phyloP scores from a whole-genome alignment of 2,888 invertebrate species.

The Pachliopta kotzebuea region DNA sequence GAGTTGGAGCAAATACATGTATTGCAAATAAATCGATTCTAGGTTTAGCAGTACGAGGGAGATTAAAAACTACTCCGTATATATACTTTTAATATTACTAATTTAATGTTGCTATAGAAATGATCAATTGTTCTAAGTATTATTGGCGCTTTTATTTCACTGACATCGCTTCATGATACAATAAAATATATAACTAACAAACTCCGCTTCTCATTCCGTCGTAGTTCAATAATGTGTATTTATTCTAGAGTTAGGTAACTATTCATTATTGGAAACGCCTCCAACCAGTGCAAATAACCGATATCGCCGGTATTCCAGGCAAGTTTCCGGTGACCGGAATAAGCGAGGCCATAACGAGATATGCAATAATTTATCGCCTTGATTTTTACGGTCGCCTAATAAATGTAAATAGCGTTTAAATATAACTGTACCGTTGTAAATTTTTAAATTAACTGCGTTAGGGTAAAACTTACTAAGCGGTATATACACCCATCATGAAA shows the following conservation, averaged over 20 bases:
- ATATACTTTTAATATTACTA: no score
- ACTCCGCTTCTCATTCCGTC: background rate
- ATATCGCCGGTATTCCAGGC: constrained; percentile 9
- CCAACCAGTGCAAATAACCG: constrained; percentile 20
- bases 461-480: no score
- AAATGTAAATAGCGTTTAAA: background rate
- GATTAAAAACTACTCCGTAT: background rate
- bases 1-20: constrained; percentile 3
- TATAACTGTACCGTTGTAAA: no score
- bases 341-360: constrained; percentile 9
- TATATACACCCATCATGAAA: no score
- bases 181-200: background rate
- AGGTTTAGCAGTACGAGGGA: background rate
- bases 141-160: background rate
- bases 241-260: constrained; percentile 7
- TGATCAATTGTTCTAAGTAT: background rate
- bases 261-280: constrained; percentile 18
- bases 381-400: background rate
- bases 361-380: constrained; percentile 1
- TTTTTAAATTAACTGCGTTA: no score
- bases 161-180: background rate
- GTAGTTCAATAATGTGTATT: constrained; percentile 2
- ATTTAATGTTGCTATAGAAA: no score
- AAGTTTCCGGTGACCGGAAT: constrained; percentile 22
- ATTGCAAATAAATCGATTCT: constrained; percentile 10